Percentiles rank a stretch among this genome's conserved stretches.
phyloP scores from a whole-genome alignment of 2,113 vertebrate species.

The Pluvialis apricaria region DNA sequence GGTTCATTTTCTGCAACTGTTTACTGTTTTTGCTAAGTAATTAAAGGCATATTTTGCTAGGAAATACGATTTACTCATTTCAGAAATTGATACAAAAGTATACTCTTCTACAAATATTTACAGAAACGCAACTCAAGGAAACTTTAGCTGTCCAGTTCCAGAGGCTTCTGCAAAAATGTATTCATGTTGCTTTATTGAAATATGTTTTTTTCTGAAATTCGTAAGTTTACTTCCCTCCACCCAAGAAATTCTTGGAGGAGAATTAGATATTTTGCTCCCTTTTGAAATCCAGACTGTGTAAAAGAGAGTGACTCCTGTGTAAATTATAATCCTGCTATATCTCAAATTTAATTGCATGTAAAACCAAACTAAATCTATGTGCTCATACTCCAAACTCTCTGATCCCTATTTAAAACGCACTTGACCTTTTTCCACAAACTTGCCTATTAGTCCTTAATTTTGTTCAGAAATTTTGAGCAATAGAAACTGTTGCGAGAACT shows the following conservation, averaged over 20 bases:
- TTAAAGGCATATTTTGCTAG: not conserved
- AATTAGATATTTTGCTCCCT: not conserved
- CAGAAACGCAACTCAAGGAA: not conserved
- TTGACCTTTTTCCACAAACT: not conserved
- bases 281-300: not conserved
- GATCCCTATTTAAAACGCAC: not conserved
- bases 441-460: not conserved
- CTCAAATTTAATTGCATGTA: not conserved
- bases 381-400: not conserved
- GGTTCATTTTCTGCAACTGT: not conserved
- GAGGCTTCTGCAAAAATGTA: not conserved
- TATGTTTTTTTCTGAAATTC: not conserved
- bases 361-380: not conserved
- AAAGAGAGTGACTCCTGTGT: not conserved
- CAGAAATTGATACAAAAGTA: not conserved
- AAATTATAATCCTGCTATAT: not conserved
- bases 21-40: not conserved
- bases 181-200: not conserved
- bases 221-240: rapidly evolving
- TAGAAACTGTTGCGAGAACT: not conserved
- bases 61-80: not conserved
- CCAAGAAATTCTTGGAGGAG: not conserved
- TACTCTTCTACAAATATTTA: not conserved
- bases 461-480: not conserved
- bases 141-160: not conserved